Evolutionary conservation across 2,888 invertebrate species (phyloP).

Genomic region (Alloplasta piceator): DNA sequence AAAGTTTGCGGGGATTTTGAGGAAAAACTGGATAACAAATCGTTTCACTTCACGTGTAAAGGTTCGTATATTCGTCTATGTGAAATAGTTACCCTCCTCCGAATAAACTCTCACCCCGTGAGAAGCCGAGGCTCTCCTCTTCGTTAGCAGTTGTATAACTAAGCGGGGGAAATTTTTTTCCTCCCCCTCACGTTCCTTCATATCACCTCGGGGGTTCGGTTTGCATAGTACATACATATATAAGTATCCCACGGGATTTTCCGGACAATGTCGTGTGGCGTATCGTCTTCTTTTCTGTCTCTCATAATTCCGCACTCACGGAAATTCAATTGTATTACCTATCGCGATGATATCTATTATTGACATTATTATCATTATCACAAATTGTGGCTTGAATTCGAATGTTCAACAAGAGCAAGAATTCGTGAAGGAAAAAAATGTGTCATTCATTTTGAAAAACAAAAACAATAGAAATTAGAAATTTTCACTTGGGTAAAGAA

Average conservation of each 20-base stretch:
- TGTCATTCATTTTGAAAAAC: too few species aligned
- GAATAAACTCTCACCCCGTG: constrained; percentile 1
- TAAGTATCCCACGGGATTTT: constrained; percentile 10
- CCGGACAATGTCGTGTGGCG: background rate
- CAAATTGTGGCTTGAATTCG: constrained; percentile 29
- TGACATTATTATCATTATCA: constrained; percentile 28
- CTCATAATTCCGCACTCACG: constrained; percentile 19
- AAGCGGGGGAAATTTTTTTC: constrained; percentile 25
- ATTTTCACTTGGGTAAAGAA: too few species aligned
- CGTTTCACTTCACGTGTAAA: too few species aligned
- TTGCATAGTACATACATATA: too few species aligned
- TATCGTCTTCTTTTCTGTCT: background rate
- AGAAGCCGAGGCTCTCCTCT: constrained; percentile 21
- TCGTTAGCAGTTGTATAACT: constrained; percentile 30
- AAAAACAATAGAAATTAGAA: too few species aligned
- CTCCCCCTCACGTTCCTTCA: constrained; percentile 21
- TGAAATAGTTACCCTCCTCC: background rate
- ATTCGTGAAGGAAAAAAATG: too few species aligned
- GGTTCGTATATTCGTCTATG: too few species aligned
- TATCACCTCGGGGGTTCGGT: constrained; percentile 2
- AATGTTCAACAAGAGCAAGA: background rate
- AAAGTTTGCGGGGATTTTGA: too few species aligned
- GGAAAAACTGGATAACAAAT: too few species aligned
- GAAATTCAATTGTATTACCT: constrained; percentile 13
- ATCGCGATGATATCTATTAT: background rate